Base-by-base conservation (phyloP, 1,140 invertebrate genomes). In the Cephus cinctus region DNA sequence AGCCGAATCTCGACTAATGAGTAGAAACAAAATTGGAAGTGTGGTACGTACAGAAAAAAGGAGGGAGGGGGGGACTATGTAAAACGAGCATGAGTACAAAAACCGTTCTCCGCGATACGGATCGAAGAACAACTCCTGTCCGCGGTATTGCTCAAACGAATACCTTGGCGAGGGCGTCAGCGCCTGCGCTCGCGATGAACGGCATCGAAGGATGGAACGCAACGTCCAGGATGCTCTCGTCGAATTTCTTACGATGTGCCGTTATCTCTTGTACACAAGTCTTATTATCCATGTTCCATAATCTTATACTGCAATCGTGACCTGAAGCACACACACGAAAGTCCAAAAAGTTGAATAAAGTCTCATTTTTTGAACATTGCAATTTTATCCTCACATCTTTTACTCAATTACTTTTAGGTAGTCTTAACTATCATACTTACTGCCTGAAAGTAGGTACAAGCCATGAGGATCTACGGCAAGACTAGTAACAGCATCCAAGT, bases 211-310 rank as follows among this genome's bases (percentile, higher is more conserved):
- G 95, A 83, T 99, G 97, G 83, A 99, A 99, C 66, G 96, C 96
- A 50, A 99, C 97, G 76, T 98, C 94, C 69, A 98, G 87, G 78
- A 99, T 98, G 68, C 94, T 94, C 80, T 98, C 96, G 76, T 99
- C 96, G 80, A 98, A 98, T 79, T 99, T 99, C 78, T 98, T 99
- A 54, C 96, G 86, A 81, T 99, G 98, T 54, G 96, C 95, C 31
- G 97, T 98, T 67, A 99, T 99, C 78, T 99, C 97, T 80, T 99
- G 96, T 57, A 98, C 92, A 82, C 96, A 98, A 43, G 94, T 96
- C 77, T 96, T 96, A 79, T 92, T 97, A 78, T 99, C 96, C 77
- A 98, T 86, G 81, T 98, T 96, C 97, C 97, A 99, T 65, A 99
- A 84, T 73, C 97, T 86, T 79, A 99, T 94, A 73, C 95, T 98